Evolutionary conservation across 2,888 invertebrate species (phyloP), one percentile per base, ranked within the genome.

Genomic region (Caenorhabditis panamensis): DNA sequence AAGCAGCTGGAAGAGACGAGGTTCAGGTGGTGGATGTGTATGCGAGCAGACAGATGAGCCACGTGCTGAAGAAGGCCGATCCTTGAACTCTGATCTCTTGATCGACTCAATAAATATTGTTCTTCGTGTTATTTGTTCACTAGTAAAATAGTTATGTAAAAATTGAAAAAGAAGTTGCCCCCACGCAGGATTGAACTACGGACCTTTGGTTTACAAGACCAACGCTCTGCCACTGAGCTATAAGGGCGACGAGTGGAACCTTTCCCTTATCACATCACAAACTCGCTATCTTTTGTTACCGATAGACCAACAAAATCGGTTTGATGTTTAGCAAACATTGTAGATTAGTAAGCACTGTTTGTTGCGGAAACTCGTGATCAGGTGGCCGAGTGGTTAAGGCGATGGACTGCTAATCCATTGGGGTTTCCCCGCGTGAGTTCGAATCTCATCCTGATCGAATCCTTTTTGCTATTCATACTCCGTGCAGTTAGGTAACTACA

Each of bases 321-420:
- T 47, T 20, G 9, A 2, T 47, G n/a, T n/a, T 4, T 9, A 2
- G 3, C n/a, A 18, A 18, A 18, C 47, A 3, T 3, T 6, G 26
- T 56, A 36, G 18, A 31, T 20, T 16, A 6, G 1, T 9, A 56
- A 8, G 20, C 56, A 18, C 3, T 24, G 18, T 22, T 24, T 4
- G 24, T 24, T n/a, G n/a, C n/a, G n/a, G n/a, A n/a, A n/a, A n/a
- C n/a, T n/a, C n/a, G 47, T 72, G 71, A 86, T 85, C 86, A 87
- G 86, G 88, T 89, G 89, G 89, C 89, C 89, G 89, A 89, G 89
- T 89, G 89, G 89, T 89, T 89, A 89, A 89, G 89, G 89, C 89
- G 89, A 88, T 88, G 88, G 88, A 88, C 88, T 88, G 88, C 88
- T 88, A 88, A 88, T 88, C 88, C 88, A 88, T 86, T 88, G 88